Base-by-base conservation (phyloP, 1,140 invertebrate genomes). In the Drosophila mauritiana region DNA sequence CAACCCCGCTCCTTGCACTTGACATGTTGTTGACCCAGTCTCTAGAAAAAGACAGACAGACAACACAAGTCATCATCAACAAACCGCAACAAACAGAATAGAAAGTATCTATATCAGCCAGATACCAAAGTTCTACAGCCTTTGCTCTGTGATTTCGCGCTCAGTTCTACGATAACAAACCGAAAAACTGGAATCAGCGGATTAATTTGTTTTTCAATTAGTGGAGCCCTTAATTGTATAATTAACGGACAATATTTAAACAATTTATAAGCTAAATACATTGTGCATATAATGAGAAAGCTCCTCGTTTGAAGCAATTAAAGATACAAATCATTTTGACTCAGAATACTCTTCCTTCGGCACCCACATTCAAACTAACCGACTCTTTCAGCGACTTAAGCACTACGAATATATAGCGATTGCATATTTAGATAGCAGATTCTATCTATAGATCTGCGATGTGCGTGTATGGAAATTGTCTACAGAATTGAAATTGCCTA, bases 21-120 rank as follows among this genome's bases (percentile, higher is more conserved):
- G 83, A 81, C 84, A 88, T 88, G 84, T 83, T 88, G 78, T 88
- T 88, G 83, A 86, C 83, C 83, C 84, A 86, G 64, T 88, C 74
- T 67, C 59, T 53, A 34, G 51, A 20, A 56, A 43, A 74, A 79
- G 39, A 62, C 55, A 39, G 34, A 46, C 49, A 31, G 31, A 31
- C 31, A 31, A 31, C 31, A 31, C 31, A 25, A 40, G 52, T 42
- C 46, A 49, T 42, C 67, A 61, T 42, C 69, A 43, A 59, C 36
- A 52, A 36, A 65, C 51, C 54, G 42, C 15, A 45, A 39, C 55
- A 64, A 80, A 46, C 43, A 67, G 86, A 88, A 78, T 72, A 51
- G 64, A 82, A 78, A 75, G 83, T 78, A 86, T 54, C 63, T 55
- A 20, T 40, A 56, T 42, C 43, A 7, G 6, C 11, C 0, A 49